These are phyloP conservation scores for Girardinus metallicus DNA, from an alignment of 2,797 vertebrate genomes.

Conservation along the genomic window DNA sequence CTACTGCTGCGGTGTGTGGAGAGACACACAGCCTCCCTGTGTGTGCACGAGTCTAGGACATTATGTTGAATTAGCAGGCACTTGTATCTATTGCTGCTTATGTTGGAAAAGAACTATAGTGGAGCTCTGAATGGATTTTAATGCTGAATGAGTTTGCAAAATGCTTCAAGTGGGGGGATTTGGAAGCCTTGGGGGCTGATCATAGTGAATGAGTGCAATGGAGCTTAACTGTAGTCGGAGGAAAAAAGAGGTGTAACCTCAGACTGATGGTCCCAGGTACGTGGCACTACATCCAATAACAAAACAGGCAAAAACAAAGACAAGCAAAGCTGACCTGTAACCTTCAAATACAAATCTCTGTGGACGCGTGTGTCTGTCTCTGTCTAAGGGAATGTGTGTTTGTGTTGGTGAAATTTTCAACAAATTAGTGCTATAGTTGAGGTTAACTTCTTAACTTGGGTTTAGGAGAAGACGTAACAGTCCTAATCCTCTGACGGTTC, in stretches of 20 bases:
- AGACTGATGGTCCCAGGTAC: neutral
- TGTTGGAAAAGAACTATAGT: neutral
- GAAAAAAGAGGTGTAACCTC: neutral
- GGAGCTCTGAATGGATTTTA: neutral
- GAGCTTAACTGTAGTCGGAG: neutral
- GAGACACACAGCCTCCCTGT: neutral
- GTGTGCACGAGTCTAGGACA: neutral
- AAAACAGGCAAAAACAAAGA: neutral
- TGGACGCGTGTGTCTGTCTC: neutral
- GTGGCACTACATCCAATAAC: neutral
- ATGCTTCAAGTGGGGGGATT: neutral
- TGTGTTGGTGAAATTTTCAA: neutral
- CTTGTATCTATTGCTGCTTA: neutral
- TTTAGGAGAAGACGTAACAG: neutral
- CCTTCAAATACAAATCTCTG: neutral
- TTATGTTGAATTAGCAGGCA: constrained; percentile 1
- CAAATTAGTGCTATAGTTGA: neutral
- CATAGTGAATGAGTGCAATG: neutral
- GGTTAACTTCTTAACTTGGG: neutral
- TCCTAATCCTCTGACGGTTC: neutral
- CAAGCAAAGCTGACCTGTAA: neutral
- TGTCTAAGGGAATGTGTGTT: neutral
- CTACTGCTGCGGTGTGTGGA: neutral
- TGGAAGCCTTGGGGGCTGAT: neutral
- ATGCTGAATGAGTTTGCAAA: neutral